Base-by-base conservation (phyloP, 2,113 vertebrate genomes). In the Phalacrocorax pelagicus region DNA sequence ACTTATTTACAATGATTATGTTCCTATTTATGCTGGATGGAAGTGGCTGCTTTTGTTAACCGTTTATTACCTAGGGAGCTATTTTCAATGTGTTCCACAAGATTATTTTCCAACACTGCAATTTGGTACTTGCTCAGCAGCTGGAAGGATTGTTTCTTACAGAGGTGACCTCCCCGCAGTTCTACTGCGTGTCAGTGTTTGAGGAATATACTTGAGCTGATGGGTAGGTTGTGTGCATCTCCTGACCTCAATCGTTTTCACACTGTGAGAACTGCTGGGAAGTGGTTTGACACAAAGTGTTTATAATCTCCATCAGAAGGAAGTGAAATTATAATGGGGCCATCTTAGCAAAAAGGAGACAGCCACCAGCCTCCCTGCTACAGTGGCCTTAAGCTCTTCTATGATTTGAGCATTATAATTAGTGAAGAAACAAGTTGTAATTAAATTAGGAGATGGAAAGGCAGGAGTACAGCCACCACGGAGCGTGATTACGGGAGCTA, bases 211-310 rank as follows among this genome's bases (percentile, higher is more conserved):
- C 94, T 51, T 5, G 84, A 93, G 70, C 47, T 98, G 98, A 97
- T 97, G 98, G 98, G 97, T 97, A 96, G 97, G 97, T 97, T 97
- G 98, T 95, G 97, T 94, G 97, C 97, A 97, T 98, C 96, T 93
- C 89, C 92, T 98, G 98, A 98, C 98, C 98, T 98, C 98, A 95
- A 97, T 98, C 84, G 95, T 96, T 97, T 90, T 98, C 97, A 98
- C 65, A 93, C 72, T 38, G 97, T 36, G 96, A 81, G 74, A 97
- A 93, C 97, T 96, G 97, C 97, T 69, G 92, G 97, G 96, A 92
- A 80, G 92, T 84, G 95, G 89, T 90, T 96, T 97, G 98, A 98
- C 98, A 96, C 95, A 63, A 91, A 97, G 97, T 90, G 96, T 97
- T 97, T 96, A 94, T 96, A 94, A 92, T 97, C 96, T 97, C 96